phyloP scores from a whole-genome alignment of 2,797 vertebrate genomes.

The Macrochelys suwanniensis region DNA sequence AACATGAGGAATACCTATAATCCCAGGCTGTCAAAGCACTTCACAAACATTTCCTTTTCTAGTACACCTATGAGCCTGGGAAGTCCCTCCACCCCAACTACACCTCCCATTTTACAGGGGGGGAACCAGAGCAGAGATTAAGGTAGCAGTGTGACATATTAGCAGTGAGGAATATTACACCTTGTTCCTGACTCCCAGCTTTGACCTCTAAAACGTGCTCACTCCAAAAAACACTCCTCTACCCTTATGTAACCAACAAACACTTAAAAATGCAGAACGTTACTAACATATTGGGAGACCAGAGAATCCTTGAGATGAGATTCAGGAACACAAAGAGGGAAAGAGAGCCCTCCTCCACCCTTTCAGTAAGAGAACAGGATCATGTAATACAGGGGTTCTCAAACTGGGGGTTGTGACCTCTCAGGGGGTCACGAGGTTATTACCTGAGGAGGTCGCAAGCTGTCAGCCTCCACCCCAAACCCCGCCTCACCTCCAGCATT shows the following conservation, averaged over 20 bases:
- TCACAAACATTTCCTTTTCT: background rate
- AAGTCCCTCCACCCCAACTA: background rate
- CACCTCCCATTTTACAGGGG: background rate
- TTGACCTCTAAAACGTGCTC: background rate
- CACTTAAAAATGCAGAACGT: background rate
- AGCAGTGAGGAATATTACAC: background rate
- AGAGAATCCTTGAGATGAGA: background rate
- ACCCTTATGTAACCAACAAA: background rate
- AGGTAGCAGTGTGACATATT: background rate
- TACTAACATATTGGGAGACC: background rate
- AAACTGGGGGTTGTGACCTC: too few relatives aligned
- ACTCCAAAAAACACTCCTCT: background rate
- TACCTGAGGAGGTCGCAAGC: too few relatives aligned
- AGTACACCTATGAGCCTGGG: background rate
- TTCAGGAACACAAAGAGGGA: background rate
- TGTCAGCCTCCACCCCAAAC: too few relatives aligned
- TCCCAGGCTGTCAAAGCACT: conserved; percentile 11
- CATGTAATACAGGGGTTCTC: background rate
- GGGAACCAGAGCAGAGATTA: background rate
- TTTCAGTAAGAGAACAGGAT: background rate
- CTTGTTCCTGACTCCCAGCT: background rate
- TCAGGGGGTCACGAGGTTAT: too few relatives aligned
- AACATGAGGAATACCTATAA: background rate
- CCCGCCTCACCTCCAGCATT: too few relatives aligned
- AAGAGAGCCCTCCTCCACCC: background rate